A percentile compares a stretch with the other conserved stretches of the same genome.
These are phyloP conservation scores for Tachysurus fulvidraco DNA, from an alignment of 2,113 vertebrate genomes.

Conservation along the genomic window DNA sequence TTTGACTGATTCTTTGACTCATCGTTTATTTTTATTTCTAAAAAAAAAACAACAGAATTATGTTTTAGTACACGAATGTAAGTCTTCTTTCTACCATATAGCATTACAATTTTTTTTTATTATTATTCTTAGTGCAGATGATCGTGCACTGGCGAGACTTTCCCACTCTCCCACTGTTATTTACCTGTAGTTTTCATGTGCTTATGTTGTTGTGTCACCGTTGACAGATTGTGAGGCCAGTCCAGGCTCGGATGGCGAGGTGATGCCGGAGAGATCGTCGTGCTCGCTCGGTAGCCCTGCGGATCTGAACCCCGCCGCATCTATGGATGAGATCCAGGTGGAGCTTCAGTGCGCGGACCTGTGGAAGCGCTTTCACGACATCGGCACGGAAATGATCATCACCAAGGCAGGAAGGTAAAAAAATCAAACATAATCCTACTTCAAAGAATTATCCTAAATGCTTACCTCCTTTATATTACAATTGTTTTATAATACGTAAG, in stretches of 20 bases:
- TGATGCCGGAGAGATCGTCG: slow-evolving; percentile 87
- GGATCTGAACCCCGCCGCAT: slow-evolving; percentile 82
- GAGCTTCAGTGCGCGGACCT: slow-evolving; percentile 96
- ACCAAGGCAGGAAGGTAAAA: slow-evolving; percentile 96
- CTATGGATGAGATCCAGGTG: slow-evolving; percentile 98
- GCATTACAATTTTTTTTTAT: not conserved
- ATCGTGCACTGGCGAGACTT: not conserved
- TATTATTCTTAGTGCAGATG: too few relatives aligned
- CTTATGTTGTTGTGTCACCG: slow-evolving; percentile 24
- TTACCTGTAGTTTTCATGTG: slow-evolving; percentile 44
- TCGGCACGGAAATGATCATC: slow-evolving; percentile 99
- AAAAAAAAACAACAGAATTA: not conserved
- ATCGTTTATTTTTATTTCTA: not conserved
- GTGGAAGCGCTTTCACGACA: slow-evolving; percentile 99
- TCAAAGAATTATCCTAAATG: not conserved
- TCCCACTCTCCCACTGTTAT: not conserved
- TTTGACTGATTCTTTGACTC: not conserved
- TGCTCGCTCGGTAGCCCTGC: slow-evolving; percentile 89
- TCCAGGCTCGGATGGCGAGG: slow-evolving; percentile 91
- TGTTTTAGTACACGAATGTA: not conserved
- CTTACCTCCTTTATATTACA: not conserved
- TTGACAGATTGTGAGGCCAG: slow-evolving; percentile 92
- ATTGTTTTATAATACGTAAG: not conserved
- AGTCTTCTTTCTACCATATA: too few relatives aligned
- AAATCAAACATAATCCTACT: not conserved